phyloP scores from a whole-genome alignment of 2,888 invertebrate genomes.

The Pyrochroa serraticornis region DNA sequence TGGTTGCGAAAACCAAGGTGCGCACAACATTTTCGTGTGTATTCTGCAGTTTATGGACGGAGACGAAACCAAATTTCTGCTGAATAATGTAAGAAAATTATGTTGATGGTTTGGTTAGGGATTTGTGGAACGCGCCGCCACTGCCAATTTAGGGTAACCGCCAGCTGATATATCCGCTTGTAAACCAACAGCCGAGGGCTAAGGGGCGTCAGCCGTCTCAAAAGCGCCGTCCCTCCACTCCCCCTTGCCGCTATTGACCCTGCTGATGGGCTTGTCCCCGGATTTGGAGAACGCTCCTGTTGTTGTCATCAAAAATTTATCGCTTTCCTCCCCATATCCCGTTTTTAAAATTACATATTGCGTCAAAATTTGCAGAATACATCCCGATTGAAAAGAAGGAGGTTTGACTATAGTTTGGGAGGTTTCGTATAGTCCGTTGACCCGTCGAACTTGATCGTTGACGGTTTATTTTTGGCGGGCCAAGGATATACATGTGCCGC shows the following conservation, averaged over 20 bases:
- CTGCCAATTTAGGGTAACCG: slow-evolving; percentile 33
- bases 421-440: too few species aligned
- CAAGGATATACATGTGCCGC: slow-evolving; percentile 20
- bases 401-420: too few species aligned
- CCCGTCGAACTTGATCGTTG: not conserved
- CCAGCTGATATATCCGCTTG: slow-evolving; percentile 32
- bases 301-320: not conserved
- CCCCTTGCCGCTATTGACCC: slow-evolving; percentile 38
- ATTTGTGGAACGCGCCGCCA: slow-evolving; percentile 23
- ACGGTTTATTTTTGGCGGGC: not conserved
- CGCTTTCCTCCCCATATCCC: too few species aligned
- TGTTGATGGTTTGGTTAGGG: too few species aligned
- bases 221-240: slow-evolving; percentile 52
- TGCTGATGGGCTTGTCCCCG: slow-evolving; percentile 34
- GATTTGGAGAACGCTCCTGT: slow-evolving; percentile 21
- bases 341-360: not conserved
- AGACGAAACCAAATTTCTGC: too few species aligned
- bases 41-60: too few species aligned
- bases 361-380: not conserved
- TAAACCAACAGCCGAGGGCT: slow-evolving; percentile 38
- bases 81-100: too few species aligned
- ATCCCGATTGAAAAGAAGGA: too few species aligned
- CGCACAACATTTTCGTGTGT: too few species aligned
- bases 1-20: too few species aligned
- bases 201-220: slow-evolving; percentile 55